phyloP scores from a whole-genome alignment of 2,113 vertebrate species.

The Acinonyx jubatus region DNA sequence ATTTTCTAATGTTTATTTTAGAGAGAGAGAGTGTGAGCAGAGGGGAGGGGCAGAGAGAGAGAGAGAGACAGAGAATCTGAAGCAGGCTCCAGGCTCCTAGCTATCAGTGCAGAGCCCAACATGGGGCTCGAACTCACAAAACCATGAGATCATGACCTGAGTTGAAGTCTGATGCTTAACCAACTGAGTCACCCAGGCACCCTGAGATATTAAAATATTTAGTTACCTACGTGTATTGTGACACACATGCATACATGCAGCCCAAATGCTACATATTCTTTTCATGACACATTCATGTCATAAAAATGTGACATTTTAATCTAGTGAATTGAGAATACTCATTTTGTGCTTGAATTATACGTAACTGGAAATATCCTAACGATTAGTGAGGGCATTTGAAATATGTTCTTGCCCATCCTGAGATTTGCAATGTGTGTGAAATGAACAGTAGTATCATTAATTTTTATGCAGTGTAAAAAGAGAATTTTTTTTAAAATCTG shows the following conservation, averaged over 20 bases:
- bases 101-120: no score
- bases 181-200: no score
- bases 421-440: not conserved
- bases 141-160: no score
- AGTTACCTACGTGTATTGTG: not conserved
- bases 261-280: not conserved
- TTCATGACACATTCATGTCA: not conserved
- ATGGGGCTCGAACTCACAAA: no score
- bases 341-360: not conserved
- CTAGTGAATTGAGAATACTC: not conserved
- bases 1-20: no score
- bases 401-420: not conserved
- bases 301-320: conserved; percentile 18
- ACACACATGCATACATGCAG: no score
- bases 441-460: not conserved
- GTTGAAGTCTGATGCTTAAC: no score
- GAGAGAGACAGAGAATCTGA: no score
- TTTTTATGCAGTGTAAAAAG: conserved; percentile 11
- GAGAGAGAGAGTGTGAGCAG: no score
- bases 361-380: not conserved
- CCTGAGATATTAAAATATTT: not conserved
- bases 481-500: not conserved
- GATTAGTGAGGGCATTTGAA: not conserved
- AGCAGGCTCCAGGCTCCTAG: no score
- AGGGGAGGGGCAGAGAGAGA: no score